Evolutionary conservation across 2,113 vertebrate genomes (phyloP), one percentile per base, ranked within the genome.

Genomic region (Crotalus horridus): DNA sequence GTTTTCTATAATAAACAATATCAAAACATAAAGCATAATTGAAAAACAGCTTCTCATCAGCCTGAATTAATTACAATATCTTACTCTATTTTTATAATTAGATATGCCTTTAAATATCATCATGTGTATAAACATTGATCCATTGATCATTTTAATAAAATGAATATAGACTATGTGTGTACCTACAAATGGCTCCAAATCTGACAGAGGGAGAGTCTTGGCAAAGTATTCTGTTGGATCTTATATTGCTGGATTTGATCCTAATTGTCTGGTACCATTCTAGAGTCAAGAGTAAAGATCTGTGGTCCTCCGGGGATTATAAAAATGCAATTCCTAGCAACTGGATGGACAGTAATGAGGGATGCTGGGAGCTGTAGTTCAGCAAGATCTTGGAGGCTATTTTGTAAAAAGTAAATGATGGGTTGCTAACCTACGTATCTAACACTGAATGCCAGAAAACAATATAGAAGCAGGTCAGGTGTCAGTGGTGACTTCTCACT

Each of bases 1-100:
- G 64, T 23, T 89, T 92, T 90, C 39, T 20, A 91, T 53, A 92
- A 3, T 10, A 93, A 95, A 81, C 2, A 85, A 89, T 13, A 69
- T 6, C 0, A 88, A 87, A 93, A 69, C 90, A 92, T 87, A 64
- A 7, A 88, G 17, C 1, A 48, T 0, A n/a, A 91, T 55, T 46
- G 21, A 69, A 54, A 54, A 54, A n/a, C 43, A 61, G 55, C 4
- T 91, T 69, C 58, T 91, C 91, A 91, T 29, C 12, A 87, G n/a
- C 29, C 26, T 13, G 10, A 39, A 51, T 91, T 64, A 33, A 33
- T 69, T 74, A 24, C 33, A 17, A 1, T 24, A n/a, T 51, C n/a
- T 43, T 20, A 43, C 48, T 54, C 29, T 54, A 43, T 39, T 39
- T 92, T 24, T 54, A 58, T 23, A 51, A 51, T 39, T n/a, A 39